A percentile compares a stretch with the other conserved stretches of the same genome.
Conservation (phyloP, 2,888 invertebrate species). For the Yponomeuta malinellus region DNA sequence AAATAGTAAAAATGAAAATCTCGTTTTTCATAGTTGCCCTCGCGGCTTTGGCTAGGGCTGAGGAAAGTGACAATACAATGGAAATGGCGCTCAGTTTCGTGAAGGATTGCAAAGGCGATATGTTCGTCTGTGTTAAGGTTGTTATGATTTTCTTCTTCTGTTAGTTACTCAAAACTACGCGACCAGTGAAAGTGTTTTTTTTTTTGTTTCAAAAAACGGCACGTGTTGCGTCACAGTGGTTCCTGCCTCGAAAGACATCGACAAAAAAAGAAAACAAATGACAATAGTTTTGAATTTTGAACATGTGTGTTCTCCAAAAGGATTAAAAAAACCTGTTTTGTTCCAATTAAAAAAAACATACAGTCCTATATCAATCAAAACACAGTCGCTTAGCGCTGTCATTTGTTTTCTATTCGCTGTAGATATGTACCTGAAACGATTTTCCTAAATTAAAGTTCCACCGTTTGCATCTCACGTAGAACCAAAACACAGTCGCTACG, state of each 20-base stretch:
- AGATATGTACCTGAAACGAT: not conserved
- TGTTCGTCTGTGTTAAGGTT: constrained; percentile 84
- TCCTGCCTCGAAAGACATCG: not conserved
- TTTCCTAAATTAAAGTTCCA: no score
- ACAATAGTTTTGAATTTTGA: not conserved
- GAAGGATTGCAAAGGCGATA: constrained; percentile 81
- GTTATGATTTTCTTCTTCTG: constrained; percentile 47
- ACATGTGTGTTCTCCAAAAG: not conserved
- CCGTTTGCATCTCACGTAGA: no score
- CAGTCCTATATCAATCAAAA: not conserved
- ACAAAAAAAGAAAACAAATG: not conserved
- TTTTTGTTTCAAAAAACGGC: constrained; percentile 29
- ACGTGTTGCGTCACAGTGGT: constrained; percentile 27
- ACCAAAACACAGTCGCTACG: no score
- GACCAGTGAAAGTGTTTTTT: constrained; percentile 58
- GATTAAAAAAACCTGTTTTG: not conserved
- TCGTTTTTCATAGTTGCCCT: constrained; percentile 50
- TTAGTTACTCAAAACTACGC: constrained; percentile 12
- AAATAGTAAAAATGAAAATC: constrained; percentile 50
- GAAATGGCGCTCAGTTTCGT: constrained; percentile 81
- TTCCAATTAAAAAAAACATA: not conserved
- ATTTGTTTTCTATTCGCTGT: no score
- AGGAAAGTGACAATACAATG: constrained; percentile 72
- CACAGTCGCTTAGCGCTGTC: not conserved
- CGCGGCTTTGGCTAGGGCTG: constrained; percentile 56